These are phyloP conservation scores for Kradibia gibbosae DNA, from an alignment of 1,140 invertebrate species.

Conservation along the genomic window DNA sequence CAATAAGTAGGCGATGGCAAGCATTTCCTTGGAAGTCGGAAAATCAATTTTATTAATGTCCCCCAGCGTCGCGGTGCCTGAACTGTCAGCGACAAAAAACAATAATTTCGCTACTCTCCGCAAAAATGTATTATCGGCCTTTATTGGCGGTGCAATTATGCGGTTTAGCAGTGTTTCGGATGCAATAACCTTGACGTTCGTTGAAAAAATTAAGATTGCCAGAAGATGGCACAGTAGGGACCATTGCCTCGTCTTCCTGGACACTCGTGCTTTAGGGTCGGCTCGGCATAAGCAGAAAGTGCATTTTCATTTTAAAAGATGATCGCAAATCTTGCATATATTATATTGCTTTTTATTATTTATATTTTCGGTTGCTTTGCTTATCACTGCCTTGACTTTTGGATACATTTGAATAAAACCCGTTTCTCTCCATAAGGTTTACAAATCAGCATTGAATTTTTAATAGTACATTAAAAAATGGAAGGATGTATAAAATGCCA, in stretches of 20 bases:
- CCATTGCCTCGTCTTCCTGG: neutral
- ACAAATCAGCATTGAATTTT: no score
- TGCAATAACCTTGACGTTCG: neutral
- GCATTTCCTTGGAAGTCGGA: neutral
- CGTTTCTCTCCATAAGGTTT: no score
- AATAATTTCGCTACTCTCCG: neutral
- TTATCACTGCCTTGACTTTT: no score
- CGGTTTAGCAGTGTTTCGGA: neutral
- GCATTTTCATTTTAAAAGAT: no score
- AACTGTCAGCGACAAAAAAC: neutral
- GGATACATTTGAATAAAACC: no score
- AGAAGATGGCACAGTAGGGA: neutral
- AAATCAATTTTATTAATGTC: neutral
- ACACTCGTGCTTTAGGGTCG: neutral
- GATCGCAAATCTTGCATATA: no score
- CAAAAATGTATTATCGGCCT: neutral
- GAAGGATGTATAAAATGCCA: no score
- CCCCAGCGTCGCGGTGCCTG: neutral
- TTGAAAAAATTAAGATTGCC: neutral
- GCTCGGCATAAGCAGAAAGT: no score
- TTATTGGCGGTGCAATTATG: neutral
- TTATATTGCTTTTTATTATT: neutral
- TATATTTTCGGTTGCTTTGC: neutral
- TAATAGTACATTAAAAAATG: no score
- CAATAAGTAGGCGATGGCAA: neutral